Percentiles rank a stretch among this genome's conserved stretches.
Evolutionary conservation across 2,797 vertebrate species (phyloP).

Genomic region (Cirrhinus mrigala): DNA sequence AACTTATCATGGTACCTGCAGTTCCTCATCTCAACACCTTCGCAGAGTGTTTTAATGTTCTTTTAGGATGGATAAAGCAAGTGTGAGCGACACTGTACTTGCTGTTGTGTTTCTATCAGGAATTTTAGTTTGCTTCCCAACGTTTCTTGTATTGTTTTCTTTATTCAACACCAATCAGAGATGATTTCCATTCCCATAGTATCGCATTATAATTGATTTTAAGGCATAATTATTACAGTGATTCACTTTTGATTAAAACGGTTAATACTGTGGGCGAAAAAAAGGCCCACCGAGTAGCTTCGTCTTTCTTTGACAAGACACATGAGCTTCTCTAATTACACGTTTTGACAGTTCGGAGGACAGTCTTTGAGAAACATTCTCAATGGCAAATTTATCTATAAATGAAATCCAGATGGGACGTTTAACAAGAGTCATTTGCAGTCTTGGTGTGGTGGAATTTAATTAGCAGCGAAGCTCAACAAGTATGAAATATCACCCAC

Average conservation of each 20-base stretch:
- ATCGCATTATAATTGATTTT: neutral
- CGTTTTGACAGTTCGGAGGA: conserved; percentile 22
- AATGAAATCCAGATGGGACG: conserved; percentile 28
- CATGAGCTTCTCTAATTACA: neutral
- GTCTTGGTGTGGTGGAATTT: conserved; percentile 7
- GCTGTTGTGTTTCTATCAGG: neutral
- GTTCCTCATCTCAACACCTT: conserved; percentile 74
- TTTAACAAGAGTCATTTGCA: conserved; percentile 28
- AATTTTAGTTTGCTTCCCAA: neutral
- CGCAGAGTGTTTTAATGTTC: conserved; percentile 82
- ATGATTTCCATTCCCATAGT: neutral
- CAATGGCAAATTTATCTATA: neutral
- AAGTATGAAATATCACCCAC: neutral
- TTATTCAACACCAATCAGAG: neutral
- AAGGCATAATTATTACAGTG: neutral
- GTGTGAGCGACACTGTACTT: conserved; percentile 67
- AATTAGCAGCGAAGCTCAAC: conserved; percentile 1
- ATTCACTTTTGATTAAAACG: conserved; percentile 16
- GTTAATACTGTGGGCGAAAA: neutral
- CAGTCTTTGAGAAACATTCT: conserved; percentile 9
- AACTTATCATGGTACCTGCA: conserved; percentile 76
- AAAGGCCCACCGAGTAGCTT: neutral
- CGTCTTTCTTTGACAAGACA: neutral
- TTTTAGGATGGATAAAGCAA: conserved; percentile 72
- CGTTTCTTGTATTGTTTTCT: neutral